phyloP scores from a whole-genome alignment of 1,140 invertebrate species.

The Melanaphis sacchari region DNA sequence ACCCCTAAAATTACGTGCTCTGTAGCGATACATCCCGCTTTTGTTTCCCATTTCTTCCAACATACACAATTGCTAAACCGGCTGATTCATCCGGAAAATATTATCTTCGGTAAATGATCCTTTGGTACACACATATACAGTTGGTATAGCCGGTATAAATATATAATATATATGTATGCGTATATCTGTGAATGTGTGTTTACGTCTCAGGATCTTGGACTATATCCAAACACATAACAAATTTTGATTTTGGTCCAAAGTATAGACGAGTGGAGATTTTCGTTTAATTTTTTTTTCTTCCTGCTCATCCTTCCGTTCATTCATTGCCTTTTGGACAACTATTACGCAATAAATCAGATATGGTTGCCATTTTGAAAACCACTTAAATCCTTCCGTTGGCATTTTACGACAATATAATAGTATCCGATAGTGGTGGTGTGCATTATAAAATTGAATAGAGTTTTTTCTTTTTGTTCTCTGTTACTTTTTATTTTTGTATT shows the following conservation, averaged over 20 bases:
- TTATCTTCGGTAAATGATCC: slow-evolving; percentile 20
- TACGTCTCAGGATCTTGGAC: slow-evolving; percentile 37
- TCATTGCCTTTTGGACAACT: slow-evolving; percentile 20
- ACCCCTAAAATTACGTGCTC: not conserved
- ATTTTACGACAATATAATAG: slow-evolving; percentile 55
- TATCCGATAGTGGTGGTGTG: not conserved
- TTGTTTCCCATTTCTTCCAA: not conserved
- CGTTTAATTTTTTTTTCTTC: not conserved
- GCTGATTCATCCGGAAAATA: slow-evolving; percentile 55
- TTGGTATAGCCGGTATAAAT: not conserved
- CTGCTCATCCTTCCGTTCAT: not conserved
- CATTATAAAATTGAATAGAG: slow-evolving; percentile 45
- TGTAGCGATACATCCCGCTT: not conserved
- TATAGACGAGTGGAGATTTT: slow-evolving; percentile 53
- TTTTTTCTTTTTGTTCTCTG: not conserved
- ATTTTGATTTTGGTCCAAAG: slow-evolving; percentile 55
- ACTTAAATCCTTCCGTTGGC: slow-evolving; percentile 54
- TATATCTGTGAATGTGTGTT: slow-evolving; percentile 23
- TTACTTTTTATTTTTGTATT: slow-evolving; percentile 8
- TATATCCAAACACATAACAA: slow-evolving; percentile 43
- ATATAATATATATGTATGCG: not conserved
- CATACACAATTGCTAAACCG: slow-evolving; percentile 29
- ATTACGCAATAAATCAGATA: slow-evolving; percentile 47
- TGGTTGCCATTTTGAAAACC: slow-evolving; percentile 42
- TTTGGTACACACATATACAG: not conserved